These are phyloP conservation scores for Melospiza georgiana DNA, from an alignment of 2,113 vertebrate species.

Conservation along the genomic window DNA sequence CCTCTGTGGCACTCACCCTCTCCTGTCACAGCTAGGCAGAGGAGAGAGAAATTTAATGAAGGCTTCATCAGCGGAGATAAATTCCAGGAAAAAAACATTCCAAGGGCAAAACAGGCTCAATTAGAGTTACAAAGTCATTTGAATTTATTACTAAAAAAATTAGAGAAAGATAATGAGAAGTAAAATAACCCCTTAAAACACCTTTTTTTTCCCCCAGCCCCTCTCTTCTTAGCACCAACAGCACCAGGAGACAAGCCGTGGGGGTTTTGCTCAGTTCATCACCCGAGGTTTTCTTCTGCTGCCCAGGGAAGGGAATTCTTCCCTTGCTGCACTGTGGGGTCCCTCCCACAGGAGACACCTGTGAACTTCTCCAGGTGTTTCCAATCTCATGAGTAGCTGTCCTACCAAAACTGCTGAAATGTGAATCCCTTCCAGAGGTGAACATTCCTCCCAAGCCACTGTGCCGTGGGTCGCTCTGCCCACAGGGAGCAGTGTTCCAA, in stretches of 20 bases:
- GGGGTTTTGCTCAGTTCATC: background rate
- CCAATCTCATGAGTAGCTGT: background rate
- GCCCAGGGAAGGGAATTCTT: background rate
- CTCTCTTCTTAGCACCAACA: background rate
- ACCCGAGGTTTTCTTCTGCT: fast-evolving
- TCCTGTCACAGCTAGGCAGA: background rate
- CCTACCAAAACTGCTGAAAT: background rate
- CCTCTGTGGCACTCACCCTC: background rate
- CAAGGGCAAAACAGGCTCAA: background rate
- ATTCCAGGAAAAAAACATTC: background rate
- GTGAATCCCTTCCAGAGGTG: fast-evolving
- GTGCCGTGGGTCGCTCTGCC: fast-evolving
- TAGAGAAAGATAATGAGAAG: background rate
- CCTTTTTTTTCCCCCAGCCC: background rate
- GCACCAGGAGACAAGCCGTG: fast-evolving
- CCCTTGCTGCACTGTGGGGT: background rate
- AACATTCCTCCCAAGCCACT: background rate
- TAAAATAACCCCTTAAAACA: background rate
- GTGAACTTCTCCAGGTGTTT: background rate
- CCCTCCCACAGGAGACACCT: background rate
- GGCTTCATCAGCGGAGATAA: background rate
- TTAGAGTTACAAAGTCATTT: background rate
- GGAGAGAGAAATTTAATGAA: background rate
- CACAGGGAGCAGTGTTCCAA: background rate
- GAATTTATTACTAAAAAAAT: background rate